Conservation (phyloP, 2,113 vertebrate species). For the Butorides virescens region DNA sequence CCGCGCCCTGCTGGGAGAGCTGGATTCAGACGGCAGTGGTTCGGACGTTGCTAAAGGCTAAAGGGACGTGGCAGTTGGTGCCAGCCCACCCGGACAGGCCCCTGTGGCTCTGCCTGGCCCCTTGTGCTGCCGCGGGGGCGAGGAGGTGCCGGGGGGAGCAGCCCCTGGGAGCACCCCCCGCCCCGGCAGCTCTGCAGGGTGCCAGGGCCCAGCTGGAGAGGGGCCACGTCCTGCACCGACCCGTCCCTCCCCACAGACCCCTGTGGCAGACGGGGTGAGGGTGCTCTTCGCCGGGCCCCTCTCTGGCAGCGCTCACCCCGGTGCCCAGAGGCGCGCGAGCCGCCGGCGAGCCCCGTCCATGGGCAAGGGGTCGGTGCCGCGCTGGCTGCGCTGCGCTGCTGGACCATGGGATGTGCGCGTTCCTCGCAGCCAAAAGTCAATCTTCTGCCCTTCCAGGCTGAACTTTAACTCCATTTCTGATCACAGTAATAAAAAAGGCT, state of each 20-base stretch:
- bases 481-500: accelerated
- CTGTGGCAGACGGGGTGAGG: too few relatives aligned
- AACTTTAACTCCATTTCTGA: neutral
- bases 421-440: neutral
- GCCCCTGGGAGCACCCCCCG: neutral
- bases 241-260: neutral
- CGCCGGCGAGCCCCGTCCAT: accelerated
- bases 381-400: neutral
- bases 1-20: neutral
- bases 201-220: neutral
- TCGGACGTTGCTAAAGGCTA: neutral
- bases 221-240: neutral
- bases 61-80: neutral
- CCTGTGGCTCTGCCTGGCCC: neutral
- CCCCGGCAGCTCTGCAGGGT: neutral
- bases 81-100: neutral
- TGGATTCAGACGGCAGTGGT: too few relatives aligned
- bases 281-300: neutral
- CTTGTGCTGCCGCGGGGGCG: neutral
- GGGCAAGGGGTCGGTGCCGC: neutral
- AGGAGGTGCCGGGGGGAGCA: neutral
- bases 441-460: neutral
- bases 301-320: neutral
- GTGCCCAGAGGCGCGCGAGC: neutral
- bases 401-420: accelerated